phyloP scores from a whole-genome alignment of 30 jellyfish, hydroid and myxozoan genomes.

The Nemopilema nomurai region DNA sequence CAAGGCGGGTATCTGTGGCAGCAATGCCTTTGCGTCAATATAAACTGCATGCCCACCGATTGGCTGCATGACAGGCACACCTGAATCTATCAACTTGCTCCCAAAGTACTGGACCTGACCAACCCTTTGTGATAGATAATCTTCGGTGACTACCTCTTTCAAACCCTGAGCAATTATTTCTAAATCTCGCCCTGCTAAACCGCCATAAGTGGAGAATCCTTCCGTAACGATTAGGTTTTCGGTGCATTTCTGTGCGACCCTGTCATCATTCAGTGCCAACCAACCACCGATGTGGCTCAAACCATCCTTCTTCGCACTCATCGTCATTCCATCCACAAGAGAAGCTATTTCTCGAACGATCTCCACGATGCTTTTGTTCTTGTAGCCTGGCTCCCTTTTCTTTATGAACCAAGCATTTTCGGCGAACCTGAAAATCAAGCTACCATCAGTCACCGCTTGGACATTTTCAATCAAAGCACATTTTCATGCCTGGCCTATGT shows the following conservation, averaged over 20 bases:
- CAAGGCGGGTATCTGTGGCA: slow-evolving; percentile 70
- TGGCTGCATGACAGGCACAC: slow-evolving; percentile 65
- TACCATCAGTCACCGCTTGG: background rate
- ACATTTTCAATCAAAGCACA: too few species aligned
- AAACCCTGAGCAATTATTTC: slow-evolving; percentile 72
- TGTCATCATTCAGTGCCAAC: slow-evolving; percentile 63
- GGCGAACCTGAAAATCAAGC: slow-evolving; percentile 46
- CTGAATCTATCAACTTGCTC: slow-evolving; percentile 36
- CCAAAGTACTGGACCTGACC: slow-evolving; percentile 79
- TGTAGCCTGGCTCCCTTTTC: slow-evolving; percentile 51
- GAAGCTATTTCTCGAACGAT: slow-evolving; percentile 68
- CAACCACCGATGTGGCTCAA: slow-evolving; percentile 80
- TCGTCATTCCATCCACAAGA: slow-evolving; percentile 75
- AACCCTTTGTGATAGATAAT: slow-evolving; percentile 61
- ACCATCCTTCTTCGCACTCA: slow-evolving; percentile 85
- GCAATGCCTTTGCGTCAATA: slow-evolving; percentile 61
- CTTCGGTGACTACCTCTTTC: slow-evolving; percentile 67
- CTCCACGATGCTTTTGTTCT: slow-evolving; percentile 40
- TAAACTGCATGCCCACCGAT: slow-evolving; percentile 86
- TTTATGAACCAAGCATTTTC: slow-evolving; percentile 80
- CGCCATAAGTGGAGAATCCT: slow-evolving; percentile 74
- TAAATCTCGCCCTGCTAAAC: slow-evolving; percentile 69
- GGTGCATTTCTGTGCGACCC: slow-evolving; percentile 58
- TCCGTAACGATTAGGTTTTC: slow-evolving; percentile 62
- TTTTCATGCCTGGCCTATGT: too few species aligned